Conservation (phyloP, 2,888 invertebrate species). For the Heliconius sara region DNA sequence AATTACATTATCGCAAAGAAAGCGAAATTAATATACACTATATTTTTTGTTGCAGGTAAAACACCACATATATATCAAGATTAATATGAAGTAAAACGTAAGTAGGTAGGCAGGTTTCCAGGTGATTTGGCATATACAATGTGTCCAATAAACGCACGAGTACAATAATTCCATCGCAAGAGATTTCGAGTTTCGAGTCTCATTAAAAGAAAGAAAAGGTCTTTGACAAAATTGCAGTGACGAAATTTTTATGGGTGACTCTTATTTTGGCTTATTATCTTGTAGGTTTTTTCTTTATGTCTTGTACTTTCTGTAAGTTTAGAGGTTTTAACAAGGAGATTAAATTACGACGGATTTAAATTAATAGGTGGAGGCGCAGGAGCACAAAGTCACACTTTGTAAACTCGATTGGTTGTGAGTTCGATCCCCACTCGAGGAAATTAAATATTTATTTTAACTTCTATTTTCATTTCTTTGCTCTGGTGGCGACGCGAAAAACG, state of each 20-base stretch:
- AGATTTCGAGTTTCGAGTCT: constrained; percentile 26
- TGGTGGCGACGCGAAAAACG: too few relatives aligned
- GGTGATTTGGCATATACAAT: constrained; percentile 33
- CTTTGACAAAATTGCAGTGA: constrained; percentile 24
- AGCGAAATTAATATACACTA: constrained; percentile 9
- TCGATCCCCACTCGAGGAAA: too few relatives aligned
- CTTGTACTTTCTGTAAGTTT: background rate
- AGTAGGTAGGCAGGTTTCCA: constrained; percentile 43
- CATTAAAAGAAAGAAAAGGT: constrained; percentile 9
- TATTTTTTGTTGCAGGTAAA: constrained; percentile 49
- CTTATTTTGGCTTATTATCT: constrained; percentile 16
- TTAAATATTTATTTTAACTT: too few relatives aligned
- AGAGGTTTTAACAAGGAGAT: background rate
- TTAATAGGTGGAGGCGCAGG: too few relatives aligned
- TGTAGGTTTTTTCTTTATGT: constrained; percentile 2
- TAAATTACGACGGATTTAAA: background rate
- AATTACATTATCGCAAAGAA: constrained; percentile 11
- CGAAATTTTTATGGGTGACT: constrained; percentile 22
- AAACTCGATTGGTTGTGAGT: too few relatives aligned
- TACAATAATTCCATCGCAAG: constrained; percentile 33
- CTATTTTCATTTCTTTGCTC: too few relatives aligned
- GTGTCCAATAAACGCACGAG: constrained; percentile 29
- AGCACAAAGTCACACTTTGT: too few relatives aligned
- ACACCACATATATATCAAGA: constrained; percentile 36
- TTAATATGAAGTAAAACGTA: constrained; percentile 40